Evolutionary conservation across 2,888 invertebrate genomes (phyloP), one percentile per base, ranked within the genome.

Genomic region (Lasioglossum marginatum): DNA sequence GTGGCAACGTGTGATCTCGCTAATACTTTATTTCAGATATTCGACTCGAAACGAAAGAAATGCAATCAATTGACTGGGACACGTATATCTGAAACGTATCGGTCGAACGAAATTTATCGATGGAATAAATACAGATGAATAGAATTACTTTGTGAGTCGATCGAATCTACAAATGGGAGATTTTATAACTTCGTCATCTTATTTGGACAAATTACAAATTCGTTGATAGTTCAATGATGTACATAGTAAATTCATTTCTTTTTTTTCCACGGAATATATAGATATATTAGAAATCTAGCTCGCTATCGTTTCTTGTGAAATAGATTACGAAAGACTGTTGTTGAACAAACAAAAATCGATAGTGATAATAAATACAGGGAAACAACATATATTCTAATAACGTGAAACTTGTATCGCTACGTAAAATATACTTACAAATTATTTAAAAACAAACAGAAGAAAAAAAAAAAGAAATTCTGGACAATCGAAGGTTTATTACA

Each of bases 301-400:
- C 73, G 70, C 81, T 73, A 82, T 73, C 76, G 71, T 86, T 86
- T 87, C 52, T 37, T 82, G 71, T 87, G 87, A 87, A 80, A 87
- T 77, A 78, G 71, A 72, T 88, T 85, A 80, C 73, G 84, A 86
- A 88, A 86, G 83, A 77, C 73, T 40, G 74, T 82, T 85, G 77
- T 85, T 84, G 85, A 74, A 83, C 71, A 79, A 70, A 81, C 80
- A 78, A 14, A 43, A 87, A 76, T 79, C 77, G 84, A 80, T 87
- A 83, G 60, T 90, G 83, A 86, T 88, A 91, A 92, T 91, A 91
- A 91, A 91, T 91, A 92, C 76, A 82, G 81, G 82, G 88, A 83
- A 89, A 88, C 80, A 85, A 86, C 81, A 63, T 63, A 63, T 72
- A 68, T 76, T 78, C 78, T 81, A 81, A n/a, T 85, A 90, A 89